Percentiles rank a stretch among this genome's conserved stretches.
phyloP scores from a whole-genome alignment of 2,113 vertebrate species.

The Scophthalmus maximus region DNA sequence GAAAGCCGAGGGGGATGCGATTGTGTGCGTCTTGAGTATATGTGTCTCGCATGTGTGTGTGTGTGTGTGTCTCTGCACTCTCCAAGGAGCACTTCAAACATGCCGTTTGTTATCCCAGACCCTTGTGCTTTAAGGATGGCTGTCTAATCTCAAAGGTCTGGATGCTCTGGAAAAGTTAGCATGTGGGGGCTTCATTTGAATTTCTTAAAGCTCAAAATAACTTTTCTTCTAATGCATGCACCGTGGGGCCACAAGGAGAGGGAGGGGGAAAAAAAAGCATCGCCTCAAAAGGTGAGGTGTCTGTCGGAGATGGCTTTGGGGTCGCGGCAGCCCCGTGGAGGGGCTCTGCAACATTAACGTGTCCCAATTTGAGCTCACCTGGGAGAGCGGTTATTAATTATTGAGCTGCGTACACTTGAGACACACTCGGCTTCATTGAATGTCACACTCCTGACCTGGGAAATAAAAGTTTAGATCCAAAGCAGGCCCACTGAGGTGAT shows the following conservation, averaged over 20 bases:
- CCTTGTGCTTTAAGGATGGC: constrained; percentile 81
- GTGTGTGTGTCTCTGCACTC: constrained; percentile 52
- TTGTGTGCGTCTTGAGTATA: constrained; percentile 54
- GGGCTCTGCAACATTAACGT: constrained; percentile 91
- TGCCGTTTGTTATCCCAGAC: constrained; percentile 84
- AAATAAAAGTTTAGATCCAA: constrained; percentile 89
- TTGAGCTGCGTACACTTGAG: constrained; percentile 93
- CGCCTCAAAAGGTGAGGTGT: constrained; percentile 76
- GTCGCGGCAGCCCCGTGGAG: constrained; percentile 79
- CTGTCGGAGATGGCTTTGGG: constrained; percentile 74
- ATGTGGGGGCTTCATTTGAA: constrained; percentile 92
- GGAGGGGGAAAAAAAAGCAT: not conserved
- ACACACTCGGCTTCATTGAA: constrained; percentile 91
- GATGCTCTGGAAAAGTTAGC: constrained; percentile 85
- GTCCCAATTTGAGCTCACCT: constrained; percentile 97
- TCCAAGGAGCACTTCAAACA: constrained; percentile 85
- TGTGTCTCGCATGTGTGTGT: constrained; percentile 31
- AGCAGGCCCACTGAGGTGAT: constrained; percentile 58
- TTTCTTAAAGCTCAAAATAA: constrained; percentile 89
- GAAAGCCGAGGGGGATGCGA: constrained; percentile 61
- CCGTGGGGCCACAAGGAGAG: constrained; percentile 69
- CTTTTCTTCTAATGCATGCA: constrained; percentile 86
- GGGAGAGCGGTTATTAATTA: constrained; percentile 96
- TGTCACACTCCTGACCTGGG: constrained; percentile 91
- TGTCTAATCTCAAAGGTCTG: constrained; percentile 80